phyloP scores from a whole-genome alignment of 1,140 invertebrate species.

The Reticulitermes speratus region DNA sequence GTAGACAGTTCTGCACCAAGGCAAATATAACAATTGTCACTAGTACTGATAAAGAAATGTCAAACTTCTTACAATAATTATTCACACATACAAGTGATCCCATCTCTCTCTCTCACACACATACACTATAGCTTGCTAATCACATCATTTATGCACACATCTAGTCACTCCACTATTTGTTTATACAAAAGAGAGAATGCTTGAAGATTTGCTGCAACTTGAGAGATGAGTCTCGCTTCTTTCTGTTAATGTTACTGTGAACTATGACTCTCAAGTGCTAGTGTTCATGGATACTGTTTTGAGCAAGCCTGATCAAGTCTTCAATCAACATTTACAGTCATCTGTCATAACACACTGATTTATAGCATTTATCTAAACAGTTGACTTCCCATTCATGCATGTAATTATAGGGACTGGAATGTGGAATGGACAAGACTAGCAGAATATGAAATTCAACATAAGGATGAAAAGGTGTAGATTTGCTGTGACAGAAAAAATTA shows the following conservation, averaged over 20 bases:
- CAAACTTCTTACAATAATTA: neutral
- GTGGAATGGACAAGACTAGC: neutral
- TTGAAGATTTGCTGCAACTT: neutral
- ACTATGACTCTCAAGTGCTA: neutral
- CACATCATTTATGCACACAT: neutral
- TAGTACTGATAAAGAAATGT: neutral
- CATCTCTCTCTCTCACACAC: neutral
- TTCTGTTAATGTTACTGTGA: neutral
- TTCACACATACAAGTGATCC: neutral
- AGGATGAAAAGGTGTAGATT: neutral
- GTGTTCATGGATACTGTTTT: neutral
- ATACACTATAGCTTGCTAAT: neutral
- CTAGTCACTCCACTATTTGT: neutral
- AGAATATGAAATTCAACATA: neutral
- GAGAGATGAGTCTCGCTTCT: neutral
- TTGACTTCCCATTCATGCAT: neutral
- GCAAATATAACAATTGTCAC: neutral
- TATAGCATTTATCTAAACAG: neutral
- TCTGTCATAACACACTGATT: neutral
- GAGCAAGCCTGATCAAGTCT: neutral
- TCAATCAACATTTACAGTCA: neutral
- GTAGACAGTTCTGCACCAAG: neutral
- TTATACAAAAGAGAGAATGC: constrained; percentile 5
- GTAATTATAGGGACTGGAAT: neutral
- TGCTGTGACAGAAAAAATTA: neutral